Conservation (phyloP, 2,113 vertebrate species). For the Callopanchax toddi region DNA sequence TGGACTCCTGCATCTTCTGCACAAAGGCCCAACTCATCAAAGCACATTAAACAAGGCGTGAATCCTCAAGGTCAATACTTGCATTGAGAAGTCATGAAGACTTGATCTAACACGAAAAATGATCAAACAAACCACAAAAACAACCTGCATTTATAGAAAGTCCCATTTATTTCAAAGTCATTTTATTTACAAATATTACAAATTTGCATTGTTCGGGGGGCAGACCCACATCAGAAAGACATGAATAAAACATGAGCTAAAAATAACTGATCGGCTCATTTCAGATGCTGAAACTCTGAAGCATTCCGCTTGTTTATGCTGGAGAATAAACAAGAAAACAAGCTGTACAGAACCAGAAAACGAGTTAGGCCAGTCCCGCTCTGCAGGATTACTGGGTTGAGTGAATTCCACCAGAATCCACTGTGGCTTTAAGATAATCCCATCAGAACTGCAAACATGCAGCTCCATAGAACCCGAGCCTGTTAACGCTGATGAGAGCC, state of each 20-base stretch:
- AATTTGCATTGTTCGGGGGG: slow-evolving; percentile 42
- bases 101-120: too few relatives aligned
- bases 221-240: slow-evolving; percentile 34
- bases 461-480: slow-evolving; percentile 84
- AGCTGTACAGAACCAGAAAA: slow-evolving; percentile 45
- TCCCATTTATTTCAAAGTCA: slow-evolving; percentile 71
- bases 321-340: slow-evolving; percentile 44
- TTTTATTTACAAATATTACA: slow-evolving; percentile 68
- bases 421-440: slow-evolving; percentile 87
- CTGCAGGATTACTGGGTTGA: slow-evolving; percentile 79
- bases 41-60: slow-evolving; percentile 24
- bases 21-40: not conserved
- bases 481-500: slow-evolving; percentile 88
- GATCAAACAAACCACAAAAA: slow-evolving; percentile 27
- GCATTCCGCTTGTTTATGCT: slow-evolving; percentile 39
- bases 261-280: slow-evolving; percentile 50
- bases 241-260: slow-evolving; percentile 63
- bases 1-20: too few relatives aligned
- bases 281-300: slow-evolving; percentile 34
- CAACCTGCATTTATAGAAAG: slow-evolving; percentile 56
- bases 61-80: slow-evolving; percentile 14
- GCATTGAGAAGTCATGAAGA: slow-evolving; percentile 10
- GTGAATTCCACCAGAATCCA: slow-evolving; percentile 85
- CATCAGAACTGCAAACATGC: slow-evolving; percentile 83
- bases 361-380: slow-evolving; percentile 66